Conservation (phyloP, 2,797 vertebrate species). For the Anabas testudineus region DNA sequence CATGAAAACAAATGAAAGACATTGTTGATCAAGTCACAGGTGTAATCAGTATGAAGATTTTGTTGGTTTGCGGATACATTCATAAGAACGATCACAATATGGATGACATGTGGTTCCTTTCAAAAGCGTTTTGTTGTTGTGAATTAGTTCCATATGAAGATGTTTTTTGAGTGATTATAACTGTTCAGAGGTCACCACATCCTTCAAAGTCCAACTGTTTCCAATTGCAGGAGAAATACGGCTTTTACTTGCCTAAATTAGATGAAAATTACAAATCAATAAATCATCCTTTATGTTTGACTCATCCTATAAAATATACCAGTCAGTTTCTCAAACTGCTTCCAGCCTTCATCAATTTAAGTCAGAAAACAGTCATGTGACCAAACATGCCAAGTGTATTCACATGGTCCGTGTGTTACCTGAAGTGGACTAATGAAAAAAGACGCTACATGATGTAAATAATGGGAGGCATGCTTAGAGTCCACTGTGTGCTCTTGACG, state of each 20-base stretch:
- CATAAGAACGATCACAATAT: neutral
- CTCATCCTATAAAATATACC: neutral
- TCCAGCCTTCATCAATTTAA: slow-evolving; percentile 15
- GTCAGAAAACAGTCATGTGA: slow-evolving; percentile 12
- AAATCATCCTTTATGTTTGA: neutral
- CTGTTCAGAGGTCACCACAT: slow-evolving; percentile 1
- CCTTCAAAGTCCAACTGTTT: slow-evolving; percentile 2
- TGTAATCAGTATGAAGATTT: too few species aligned
- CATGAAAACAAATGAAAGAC: neutral
- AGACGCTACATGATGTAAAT: slow-evolving; percentile 43
- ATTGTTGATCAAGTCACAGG: neutral
- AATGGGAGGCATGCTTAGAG: slow-evolving; percentile 13
- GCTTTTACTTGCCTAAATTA: slow-evolving; percentile 21
- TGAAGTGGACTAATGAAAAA: slow-evolving; percentile 30
- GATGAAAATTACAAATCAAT: neutral
- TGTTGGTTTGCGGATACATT: neutral
- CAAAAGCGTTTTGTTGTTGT: neutral
- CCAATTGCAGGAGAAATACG: neutral
- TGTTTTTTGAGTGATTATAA: slow-evolving; percentile 11
- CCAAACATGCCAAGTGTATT: slow-evolving; percentile 31
- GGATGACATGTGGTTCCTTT: slow-evolving; percentile 6
- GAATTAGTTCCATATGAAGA: neutral
- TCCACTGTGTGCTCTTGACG: slow-evolving; percentile 17
- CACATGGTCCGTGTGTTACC: neutral
- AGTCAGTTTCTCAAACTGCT: neutral